phyloP scores from a whole-genome alignment of 2,888 invertebrate genomes.

The Smittia sp. region DNA sequence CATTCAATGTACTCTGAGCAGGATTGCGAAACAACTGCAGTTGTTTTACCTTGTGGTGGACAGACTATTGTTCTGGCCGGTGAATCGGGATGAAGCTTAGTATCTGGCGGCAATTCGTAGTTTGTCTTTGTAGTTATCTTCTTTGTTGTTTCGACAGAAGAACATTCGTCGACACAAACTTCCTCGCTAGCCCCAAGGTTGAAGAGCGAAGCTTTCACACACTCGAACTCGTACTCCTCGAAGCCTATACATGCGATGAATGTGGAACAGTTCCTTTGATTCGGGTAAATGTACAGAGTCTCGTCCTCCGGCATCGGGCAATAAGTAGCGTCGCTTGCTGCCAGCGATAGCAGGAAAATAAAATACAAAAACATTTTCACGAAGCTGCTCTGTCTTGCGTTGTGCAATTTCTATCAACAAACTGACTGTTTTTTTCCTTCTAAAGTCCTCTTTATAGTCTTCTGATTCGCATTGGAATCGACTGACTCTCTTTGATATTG shows the following conservation, averaged over 20 bases:
- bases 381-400: neutral
- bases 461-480: too few relatives aligned
- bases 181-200: neutral
- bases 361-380: conserved; percentile 15
- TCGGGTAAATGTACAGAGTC: conserved; percentile 36
- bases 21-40: neutral
- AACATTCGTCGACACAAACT: conserved; percentile 11
- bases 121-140: neutral
- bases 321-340: neutral
- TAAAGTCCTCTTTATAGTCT: neutral
- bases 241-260: conserved; percentile 1
- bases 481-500: too few relatives aligned
- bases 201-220: conserved; percentile 17
- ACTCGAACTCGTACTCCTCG: conserved; percentile 22
- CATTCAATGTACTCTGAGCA: conserved; percentile 29
- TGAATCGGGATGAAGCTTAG: neutral
- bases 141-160: neutral
- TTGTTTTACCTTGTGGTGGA: neutral
- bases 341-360: neutral
- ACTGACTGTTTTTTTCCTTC: neutral
- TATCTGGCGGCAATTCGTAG: neutral
- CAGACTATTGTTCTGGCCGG: conserved; percentile 4
- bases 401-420: neutral
- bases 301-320: neutral
- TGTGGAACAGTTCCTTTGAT: conserved; percentile 19